Percentiles rank a stretch among this genome's conserved stretches.
These are phyloP conservation scores for Cataglyphis altisquamis DNA, from an alignment of 2,888 invertebrate species.

Conservation along the genomic window DNA sequence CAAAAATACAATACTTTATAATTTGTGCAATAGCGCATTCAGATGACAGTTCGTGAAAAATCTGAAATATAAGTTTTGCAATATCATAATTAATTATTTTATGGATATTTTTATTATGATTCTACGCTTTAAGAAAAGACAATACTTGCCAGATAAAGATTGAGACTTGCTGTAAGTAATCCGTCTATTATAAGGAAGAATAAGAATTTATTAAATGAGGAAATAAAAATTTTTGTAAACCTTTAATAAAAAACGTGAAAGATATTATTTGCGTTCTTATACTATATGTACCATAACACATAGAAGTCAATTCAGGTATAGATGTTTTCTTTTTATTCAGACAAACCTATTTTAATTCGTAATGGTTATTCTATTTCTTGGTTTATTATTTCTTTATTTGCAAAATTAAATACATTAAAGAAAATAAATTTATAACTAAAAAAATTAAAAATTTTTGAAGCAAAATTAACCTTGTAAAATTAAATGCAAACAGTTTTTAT, in stretches of 20 bases:
- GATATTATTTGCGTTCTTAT: neutral
- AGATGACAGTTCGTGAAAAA: neutral
- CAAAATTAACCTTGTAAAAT: neutral
- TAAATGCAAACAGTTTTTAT: neutral
- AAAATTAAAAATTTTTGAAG: neutral
- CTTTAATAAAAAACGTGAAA: neutral
- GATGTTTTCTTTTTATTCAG: neutral
- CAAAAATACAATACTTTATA: neutral
- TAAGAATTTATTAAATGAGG: neutral
- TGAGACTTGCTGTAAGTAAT: constrained; percentile 7
- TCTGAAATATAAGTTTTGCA: neutral
- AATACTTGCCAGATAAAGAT: constrained; percentile 38
- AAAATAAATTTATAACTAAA: neutral
- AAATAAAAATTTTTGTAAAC: neutral
- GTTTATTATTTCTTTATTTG: neutral
- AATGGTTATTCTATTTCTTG: neutral
- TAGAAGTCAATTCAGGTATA: neutral
- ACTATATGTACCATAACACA: neutral
- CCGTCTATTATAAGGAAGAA: neutral
- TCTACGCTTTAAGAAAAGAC: neutral
- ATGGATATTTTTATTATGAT: neutral
- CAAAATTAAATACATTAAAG: neutral
- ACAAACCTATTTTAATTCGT: neutral
- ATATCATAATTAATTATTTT: neutral
- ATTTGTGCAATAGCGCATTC: neutral